Evolutionary conservation across 2,797 vertebrate genomes (phyloP).

Genomic region (Telmatherina bonti): DNA sequence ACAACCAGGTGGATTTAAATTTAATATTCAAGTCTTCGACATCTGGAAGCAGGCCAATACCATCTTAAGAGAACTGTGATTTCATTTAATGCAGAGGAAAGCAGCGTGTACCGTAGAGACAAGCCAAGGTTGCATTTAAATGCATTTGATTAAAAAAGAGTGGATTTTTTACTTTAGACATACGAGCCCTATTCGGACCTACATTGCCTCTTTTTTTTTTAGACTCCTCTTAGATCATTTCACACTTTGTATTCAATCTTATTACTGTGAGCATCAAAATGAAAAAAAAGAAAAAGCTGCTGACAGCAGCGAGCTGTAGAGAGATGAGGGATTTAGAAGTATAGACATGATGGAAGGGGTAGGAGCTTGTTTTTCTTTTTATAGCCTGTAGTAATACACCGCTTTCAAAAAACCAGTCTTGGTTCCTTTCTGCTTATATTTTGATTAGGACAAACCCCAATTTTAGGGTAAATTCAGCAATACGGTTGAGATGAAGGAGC

Average conservation of each 20-base stretch:
- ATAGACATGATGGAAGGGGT: slow-evolving; percentile 14
- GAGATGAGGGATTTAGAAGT: slow-evolving; percentile 17
- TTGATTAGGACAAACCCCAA: slow-evolving; percentile 22
- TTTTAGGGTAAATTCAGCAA: slow-evolving; percentile 18
- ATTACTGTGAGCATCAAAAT: not conserved
- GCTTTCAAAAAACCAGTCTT: slow-evolving; percentile 27
- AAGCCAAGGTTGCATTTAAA: slow-evolving; percentile 21
- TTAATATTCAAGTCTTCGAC: slow-evolving; percentile 36
- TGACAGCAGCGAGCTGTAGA: slow-evolving; percentile 15
- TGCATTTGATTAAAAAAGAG: slow-evolving; percentile 3
- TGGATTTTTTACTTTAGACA: not conserved
- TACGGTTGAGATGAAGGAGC: slow-evolving; percentile 16
- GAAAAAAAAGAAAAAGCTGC: not conserved
- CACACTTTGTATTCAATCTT: slow-evolving; percentile 1
- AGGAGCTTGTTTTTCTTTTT: slow-evolving; percentile 45
- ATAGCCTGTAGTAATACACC: slow-evolving; percentile 31
- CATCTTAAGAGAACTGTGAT: not conserved
- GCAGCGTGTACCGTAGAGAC: slow-evolving; percentile 13
- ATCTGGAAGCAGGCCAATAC: slow-evolving; percentile 14
- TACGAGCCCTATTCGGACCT: not conserved
- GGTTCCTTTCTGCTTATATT: slow-evolving; percentile 36
- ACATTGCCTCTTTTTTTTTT: not conserved
- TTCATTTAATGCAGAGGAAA: slow-evolving; percentile 22
- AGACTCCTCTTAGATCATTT: not conserved
- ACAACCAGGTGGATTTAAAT: slow-evolving; percentile 50